A percentile compares a stretch with the other conserved stretches of the same genome.
These are phyloP conservation scores for Babyrousa celebensis DNA, from an alignment of 2,797 vertebrate genomes.

Conservation along the genomic window DNA sequence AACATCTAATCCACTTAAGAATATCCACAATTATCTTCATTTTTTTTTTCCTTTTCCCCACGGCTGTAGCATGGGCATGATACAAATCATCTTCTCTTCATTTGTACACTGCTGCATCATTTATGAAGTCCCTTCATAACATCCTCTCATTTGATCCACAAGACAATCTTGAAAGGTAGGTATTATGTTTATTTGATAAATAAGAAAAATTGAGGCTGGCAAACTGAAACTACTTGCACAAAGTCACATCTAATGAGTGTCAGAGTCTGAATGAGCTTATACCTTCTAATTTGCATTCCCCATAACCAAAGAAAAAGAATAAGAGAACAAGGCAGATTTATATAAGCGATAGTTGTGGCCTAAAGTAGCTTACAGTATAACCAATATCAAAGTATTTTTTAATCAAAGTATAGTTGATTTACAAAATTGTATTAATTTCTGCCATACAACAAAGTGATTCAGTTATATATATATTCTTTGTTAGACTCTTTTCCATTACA, in stretches of 20 bases:
- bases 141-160: not conserved
- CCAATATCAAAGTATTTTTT: not conserved
- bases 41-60: conserved; percentile 7
- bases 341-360: not conserved
- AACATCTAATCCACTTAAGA: conserved; percentile 26
- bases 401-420: no score
- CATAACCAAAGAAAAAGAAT: not conserved
- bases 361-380: not conserved
- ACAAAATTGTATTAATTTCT: no score
- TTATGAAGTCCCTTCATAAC: not conserved
- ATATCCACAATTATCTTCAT: not conserved
- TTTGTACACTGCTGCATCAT: not conserved
- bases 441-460: no score
- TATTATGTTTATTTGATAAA: not conserved
- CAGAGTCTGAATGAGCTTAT: not conserved
- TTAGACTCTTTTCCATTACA: no score
- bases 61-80: not conserved
- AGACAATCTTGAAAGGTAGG: not conserved
- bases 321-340: not conserved
- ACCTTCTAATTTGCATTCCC: not conserved
- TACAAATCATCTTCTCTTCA: not conserved
- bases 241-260: not conserved
- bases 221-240: not conserved
- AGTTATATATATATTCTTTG: no score
- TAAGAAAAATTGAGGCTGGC: not conserved